Evolutionary conservation across 1,140 invertebrate genomes (phyloP).

Genomic region (Hypsibius dujardini): DNA sequence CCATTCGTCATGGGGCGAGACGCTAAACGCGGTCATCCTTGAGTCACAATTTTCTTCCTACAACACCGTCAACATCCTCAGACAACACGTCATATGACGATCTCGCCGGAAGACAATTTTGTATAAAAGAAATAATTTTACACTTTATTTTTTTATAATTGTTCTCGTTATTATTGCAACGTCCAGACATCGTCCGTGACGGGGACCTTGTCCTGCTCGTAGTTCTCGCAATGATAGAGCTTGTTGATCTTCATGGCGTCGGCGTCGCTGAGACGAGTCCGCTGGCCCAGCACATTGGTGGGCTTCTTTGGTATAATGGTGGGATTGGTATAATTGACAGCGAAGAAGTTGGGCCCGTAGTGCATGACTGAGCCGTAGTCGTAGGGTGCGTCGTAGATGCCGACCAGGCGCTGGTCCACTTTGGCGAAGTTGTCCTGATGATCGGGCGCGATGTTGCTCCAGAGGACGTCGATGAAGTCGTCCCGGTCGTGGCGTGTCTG

Average conservation of each 20-base stretch:
- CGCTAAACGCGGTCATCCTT: neutral
- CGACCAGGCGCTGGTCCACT: constrained; percentile 21
- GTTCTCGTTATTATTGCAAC: neutral
- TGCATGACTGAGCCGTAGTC: constrained; percentile 25
- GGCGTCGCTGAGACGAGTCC: neutral
- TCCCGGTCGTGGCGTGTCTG: constrained; percentile 29
- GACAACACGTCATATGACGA: neutral
- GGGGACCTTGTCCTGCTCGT: neutral
- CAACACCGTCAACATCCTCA: neutral
- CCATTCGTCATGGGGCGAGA: neutral
- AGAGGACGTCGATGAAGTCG: constrained; percentile 26
- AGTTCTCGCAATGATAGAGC: neutral
- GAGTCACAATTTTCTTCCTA: neutral
- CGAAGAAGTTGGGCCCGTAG: constrained; percentile 24
- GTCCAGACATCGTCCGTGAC: too few relatives aligned
- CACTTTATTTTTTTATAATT: neutral
- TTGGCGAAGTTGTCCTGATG: constrained; percentile 25
- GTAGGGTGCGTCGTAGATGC: constrained; percentile 24
- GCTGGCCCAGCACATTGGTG: constrained; percentile 3
- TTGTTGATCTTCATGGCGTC: constrained; percentile 10
- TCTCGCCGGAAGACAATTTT: neutral
- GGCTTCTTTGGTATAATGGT: constrained; percentile 21
- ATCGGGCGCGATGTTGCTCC: constrained; percentile 24
- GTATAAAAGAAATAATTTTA: neutral
- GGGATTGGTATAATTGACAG: constrained; percentile 21